A percentile compares a stretch with the other conserved stretches of the same genome.
Conservation (phyloP, 92 coral and sea anemone species). For the Porites evermanni region DNA sequence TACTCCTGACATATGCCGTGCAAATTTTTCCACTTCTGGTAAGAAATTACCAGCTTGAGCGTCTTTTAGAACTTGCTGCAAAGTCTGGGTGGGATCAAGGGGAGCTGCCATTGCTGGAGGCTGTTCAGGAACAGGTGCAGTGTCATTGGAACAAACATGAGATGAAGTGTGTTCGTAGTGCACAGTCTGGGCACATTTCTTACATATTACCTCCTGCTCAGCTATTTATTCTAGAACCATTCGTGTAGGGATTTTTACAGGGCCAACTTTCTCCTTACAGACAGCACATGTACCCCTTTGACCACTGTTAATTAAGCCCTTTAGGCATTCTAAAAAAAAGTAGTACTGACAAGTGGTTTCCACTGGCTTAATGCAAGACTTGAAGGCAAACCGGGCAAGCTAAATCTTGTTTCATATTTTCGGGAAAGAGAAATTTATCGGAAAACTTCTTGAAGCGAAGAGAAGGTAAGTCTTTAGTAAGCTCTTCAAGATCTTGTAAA, state of each 20-base stretch:
- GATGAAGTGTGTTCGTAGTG: background rate
- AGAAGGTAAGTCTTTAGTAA: background rate
- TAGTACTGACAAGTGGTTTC: constrained; percentile 16
- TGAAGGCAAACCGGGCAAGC: background rate
- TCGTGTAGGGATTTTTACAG: background rate
- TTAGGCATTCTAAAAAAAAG: background rate
- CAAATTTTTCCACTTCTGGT: background rate
- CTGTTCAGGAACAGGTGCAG: too few relatives aligned
- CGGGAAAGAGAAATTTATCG: background rate
- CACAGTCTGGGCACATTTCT: background rate
- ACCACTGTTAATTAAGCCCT: background rate
- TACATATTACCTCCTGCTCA: background rate
- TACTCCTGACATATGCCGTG: background rate
- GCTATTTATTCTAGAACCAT: background rate
- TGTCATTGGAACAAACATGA: too few relatives aligned
- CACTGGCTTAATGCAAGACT: background rate
- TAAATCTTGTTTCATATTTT: background rate
- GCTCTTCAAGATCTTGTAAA: background rate
- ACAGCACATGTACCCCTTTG: background rate
- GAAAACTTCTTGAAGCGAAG: background rate
- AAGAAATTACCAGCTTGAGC: background rate
- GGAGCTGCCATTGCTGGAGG: too few relatives aligned
- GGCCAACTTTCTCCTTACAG: background rate
- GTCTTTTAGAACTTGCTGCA: background rate
- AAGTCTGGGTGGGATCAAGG: background rate